These are phyloP conservation scores for Simalia tracyae DNA, from an alignment of 2,797 vertebrate species.

Conservation along the genomic window DNA sequence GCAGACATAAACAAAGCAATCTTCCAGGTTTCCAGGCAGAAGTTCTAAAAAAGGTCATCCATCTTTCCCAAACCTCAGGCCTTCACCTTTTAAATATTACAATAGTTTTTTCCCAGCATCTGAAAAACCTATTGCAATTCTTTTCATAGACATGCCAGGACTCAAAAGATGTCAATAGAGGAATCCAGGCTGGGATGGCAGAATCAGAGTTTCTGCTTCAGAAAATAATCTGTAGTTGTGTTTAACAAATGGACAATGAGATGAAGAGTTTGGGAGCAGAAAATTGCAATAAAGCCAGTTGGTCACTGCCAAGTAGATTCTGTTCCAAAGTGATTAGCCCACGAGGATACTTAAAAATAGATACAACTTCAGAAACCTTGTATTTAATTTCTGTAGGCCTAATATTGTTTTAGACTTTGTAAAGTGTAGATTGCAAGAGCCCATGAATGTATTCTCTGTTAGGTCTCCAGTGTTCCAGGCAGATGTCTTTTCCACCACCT, in stretches of 20 bases:
- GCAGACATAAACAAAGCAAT: slow-evolving; percentile 13
- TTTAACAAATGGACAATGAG: not conserved
- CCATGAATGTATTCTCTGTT: not conserved
- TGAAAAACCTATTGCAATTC: slow-evolving; percentile 13
- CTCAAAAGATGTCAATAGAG: not conserved
- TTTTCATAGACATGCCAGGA: not conserved
- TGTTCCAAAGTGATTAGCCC: not conserved
- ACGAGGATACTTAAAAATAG: not conserved
- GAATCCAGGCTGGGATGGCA: not conserved
- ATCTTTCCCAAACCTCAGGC: slow-evolving; percentile 25
- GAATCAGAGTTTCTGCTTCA: not conserved
- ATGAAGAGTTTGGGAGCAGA: not conserved
- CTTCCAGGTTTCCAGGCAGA: slow-evolving; percentile 51
- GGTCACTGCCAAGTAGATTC: not conserved
- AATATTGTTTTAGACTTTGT: not conserved
- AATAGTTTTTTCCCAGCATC: slow-evolving; percentile 41
- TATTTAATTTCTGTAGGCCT: not conserved
- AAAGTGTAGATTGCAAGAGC: not conserved
- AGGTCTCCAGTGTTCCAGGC: not conserved
- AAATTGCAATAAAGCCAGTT: not conserved
- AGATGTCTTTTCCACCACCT: not conserved
- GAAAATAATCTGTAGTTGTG: not conserved
- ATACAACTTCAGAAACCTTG: not conserved
- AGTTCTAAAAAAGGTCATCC: slow-evolving; percentile 38
- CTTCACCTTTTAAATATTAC: slow-evolving; percentile 49